A percentile compares a stretch with the other conserved stretches of the same genome.
Conservation (phyloP, 1,140 invertebrate species). For the Zaprionus ghesquierei region DNA sequence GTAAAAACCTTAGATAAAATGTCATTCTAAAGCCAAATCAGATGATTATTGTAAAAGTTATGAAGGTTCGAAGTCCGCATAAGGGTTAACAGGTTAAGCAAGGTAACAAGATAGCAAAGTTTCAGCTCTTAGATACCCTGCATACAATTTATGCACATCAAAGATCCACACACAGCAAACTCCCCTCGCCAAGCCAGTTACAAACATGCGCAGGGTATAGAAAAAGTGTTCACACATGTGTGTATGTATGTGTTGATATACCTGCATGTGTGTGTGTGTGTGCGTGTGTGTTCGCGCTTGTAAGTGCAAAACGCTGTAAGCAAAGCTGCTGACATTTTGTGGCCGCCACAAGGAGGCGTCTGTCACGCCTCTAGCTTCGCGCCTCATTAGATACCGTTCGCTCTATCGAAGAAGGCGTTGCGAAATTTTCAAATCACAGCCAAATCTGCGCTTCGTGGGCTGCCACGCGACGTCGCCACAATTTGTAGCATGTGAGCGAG, state of each 20-base stretch:
- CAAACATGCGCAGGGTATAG: neutral
- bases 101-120: neutral
- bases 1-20: no score
- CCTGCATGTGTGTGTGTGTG: neutral
- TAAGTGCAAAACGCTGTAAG: conserved; percentile 75
- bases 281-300: neutral
- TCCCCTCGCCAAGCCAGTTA: neutral
- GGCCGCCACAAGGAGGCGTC: conserved; percentile 25
- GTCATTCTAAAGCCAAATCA: no score
- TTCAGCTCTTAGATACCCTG: neutral
- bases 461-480: conserved; percentile 57
- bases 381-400: conserved; percentile 65
- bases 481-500: conserved; percentile 64
- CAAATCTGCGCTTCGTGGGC: conserved; percentile 10
- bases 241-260: neutral
- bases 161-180: neutral
- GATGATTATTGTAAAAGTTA: no score
- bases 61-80: no score
- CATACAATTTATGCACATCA: neutral
- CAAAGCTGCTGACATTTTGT: conserved; percentile 72
- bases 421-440: conserved; percentile 18
- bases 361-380: conserved; percentile 43
- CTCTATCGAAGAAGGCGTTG: conserved; percentile 3
- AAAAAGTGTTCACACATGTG: neutral
- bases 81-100: no score